These are phyloP conservation scores for Xiphias gladius DNA, from an alignment of 2,113 vertebrate genomes.

Conservation along the genomic window DNA sequence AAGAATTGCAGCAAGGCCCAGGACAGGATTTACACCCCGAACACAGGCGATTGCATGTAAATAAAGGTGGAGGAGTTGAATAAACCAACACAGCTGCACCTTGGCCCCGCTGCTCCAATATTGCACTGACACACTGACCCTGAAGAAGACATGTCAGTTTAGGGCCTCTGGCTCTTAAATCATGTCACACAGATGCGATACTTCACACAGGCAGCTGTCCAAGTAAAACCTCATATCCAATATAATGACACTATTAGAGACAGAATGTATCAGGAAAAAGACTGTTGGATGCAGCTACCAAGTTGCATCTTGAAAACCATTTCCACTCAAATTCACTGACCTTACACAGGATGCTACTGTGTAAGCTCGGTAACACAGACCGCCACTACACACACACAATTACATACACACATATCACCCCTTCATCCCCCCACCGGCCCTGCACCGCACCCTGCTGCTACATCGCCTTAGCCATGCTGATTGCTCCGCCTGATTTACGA, in stretches of 20 bases:
- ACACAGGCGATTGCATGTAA: constrained; percentile 44
- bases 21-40: constrained; percentile 53
- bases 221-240: constrained; percentile 33
- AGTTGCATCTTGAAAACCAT: neutral
- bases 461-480: constrained; percentile 55
- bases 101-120: constrained; percentile 63
- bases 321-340: constrained; percentile 35
- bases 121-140: constrained; percentile 78
- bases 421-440: neutral
- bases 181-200: constrained; percentile 48
- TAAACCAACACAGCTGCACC: constrained; percentile 54
- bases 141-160: constrained; percentile 68
- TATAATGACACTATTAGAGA: constrained; percentile 24
- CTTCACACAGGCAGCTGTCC: constrained; percentile 50
- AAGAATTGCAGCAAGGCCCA: constrained; percentile 12
- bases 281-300: constrained; percentile 11
- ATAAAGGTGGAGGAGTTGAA: constrained; percentile 54
- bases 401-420: neutral
- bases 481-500: constrained; percentile 75
- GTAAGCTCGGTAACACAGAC: constrained; percentile 24
- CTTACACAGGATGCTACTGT: constrained; percentile 45
- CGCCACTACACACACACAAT: neutral
- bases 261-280: constrained; percentile 1
- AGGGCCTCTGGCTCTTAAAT: constrained; percentile 67
- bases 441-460: constrained; percentile 35